Evolutionary conservation across 2,113 vertebrate species (phyloP).

Genomic region (Pelmatolapia mariae): DNA sequence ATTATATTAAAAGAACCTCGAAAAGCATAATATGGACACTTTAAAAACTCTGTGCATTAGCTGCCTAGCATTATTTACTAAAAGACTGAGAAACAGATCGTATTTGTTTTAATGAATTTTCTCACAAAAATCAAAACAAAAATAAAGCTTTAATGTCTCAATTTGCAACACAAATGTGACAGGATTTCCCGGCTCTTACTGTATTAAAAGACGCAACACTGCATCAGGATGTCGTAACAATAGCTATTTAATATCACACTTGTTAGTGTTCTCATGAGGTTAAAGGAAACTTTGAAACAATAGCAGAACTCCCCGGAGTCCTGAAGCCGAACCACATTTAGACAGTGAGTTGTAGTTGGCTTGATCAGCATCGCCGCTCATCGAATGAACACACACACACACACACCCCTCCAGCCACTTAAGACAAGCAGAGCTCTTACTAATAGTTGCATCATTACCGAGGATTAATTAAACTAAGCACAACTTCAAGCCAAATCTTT

Average conservation of each 20-base stretch:
- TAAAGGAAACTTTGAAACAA: not conserved
- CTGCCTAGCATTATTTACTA: not conserved
- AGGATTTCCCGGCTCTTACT: not conserved
- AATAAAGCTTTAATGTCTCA: not conserved
- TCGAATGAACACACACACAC: not conserved
- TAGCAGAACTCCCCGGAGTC: slow-evolving; percentile 2
- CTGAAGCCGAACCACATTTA: not conserved
- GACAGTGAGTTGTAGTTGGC: not conserved
- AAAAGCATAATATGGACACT: not conserved
- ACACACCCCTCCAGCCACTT: slow-evolving; percentile 37
- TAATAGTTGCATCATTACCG: slow-evolving; percentile 76
- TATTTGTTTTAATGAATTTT: not conserved
- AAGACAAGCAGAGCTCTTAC: slow-evolving; percentile 67
- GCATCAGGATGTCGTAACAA: not conserved
- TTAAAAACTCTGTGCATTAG: not conserved
- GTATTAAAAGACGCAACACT: not conserved
- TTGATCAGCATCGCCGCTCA: slow-evolving; percentile 26
- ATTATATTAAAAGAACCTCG: not conserved
- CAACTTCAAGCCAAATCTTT: slow-evolving; percentile 59
- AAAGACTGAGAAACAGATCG: not conserved
- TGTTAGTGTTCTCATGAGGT: not conserved
- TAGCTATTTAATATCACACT: not conserved
- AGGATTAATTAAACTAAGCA: slow-evolving; percentile 74
- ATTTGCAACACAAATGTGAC: not conserved
- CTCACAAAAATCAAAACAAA: not conserved